phyloP scores from a whole-genome alignment of 2,888 invertebrate species.

The Euspilapteryx auroguttella region DNA sequence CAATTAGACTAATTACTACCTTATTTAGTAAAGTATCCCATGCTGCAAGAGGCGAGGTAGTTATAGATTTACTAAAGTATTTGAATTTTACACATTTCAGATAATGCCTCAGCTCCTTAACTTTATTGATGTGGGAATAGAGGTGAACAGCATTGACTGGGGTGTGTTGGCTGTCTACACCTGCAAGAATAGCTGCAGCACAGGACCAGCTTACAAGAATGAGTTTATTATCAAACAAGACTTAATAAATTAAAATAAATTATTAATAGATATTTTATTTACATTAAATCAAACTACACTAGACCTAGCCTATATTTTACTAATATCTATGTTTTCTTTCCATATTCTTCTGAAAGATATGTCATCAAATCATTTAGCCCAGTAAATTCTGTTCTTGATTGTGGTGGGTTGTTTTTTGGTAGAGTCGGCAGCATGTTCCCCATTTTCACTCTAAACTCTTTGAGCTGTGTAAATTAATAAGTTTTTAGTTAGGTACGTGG shows the following conservation, averaged over 20 bases:
- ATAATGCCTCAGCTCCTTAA: slow-evolving; percentile 82
- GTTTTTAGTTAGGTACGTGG: slow-evolving; percentile 1
- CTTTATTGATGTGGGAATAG: slow-evolving; percentile 65
- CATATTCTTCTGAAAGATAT: slow-evolving; percentile 69
- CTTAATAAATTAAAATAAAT: slow-evolving; percentile 35
- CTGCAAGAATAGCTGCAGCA: slow-evolving; percentile 76
- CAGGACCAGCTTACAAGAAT: slow-evolving; percentile 67
- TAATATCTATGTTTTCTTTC: slow-evolving; percentile 24
- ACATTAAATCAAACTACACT: slow-evolving; percentile 1
- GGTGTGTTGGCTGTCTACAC: slow-evolving; percentile 86
- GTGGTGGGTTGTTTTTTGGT: slow-evolving; percentile 76
- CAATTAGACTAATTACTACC: too few species aligned
- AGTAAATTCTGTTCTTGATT: slow-evolving; percentile 84
- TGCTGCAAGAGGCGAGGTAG: too few species aligned
- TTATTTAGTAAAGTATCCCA: too few species aligned
- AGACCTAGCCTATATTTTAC: slow-evolving; percentile 12
- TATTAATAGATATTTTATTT: slow-evolving; percentile 5
- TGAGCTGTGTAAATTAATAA: slow-evolving; percentile 51
- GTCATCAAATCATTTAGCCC: slow-evolving; percentile 82
- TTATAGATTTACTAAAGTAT: too few species aligned
- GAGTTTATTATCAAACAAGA: slow-evolving; percentile 90
- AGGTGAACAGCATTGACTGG: slow-evolving; percentile 78
- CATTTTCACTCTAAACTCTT: slow-evolving; percentile 82
- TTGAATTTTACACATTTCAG: too few species aligned
- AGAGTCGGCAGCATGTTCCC: slow-evolving; percentile 75